These are phyloP conservation scores for Lacerta bilineata DNA, from an alignment of 2,797 vertebrate genomes.

Conservation along the genomic window DNA sequence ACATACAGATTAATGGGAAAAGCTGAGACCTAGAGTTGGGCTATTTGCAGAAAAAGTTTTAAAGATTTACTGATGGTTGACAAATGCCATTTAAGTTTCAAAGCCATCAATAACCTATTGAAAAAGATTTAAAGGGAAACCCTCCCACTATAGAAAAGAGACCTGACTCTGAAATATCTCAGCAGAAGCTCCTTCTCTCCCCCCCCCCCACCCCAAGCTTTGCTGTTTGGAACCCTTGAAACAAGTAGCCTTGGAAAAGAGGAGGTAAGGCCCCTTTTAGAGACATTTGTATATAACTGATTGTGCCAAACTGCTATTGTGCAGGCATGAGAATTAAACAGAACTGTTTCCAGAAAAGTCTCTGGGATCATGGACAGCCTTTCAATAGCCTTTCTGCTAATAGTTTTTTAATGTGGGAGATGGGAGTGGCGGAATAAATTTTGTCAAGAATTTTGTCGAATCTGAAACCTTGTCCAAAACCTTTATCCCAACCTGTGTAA, in stretches of 20 bases:
- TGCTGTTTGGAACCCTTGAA: conserved; percentile 68
- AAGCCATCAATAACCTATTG: conserved; percentile 81
- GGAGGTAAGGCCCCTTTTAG: conserved; percentile 60
- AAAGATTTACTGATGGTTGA: conserved; percentile 83
- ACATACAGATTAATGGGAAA: conserved; percentile 84
- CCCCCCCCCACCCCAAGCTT: conserved; percentile 46
- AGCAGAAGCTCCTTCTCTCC: conserved; percentile 61
- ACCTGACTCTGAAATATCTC: conserved; percentile 75
- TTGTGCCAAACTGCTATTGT: conserved; percentile 79
- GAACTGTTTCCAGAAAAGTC: conserved; percentile 74
- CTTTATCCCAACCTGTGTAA: conserved; percentile 41
- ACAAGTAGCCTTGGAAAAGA: conserved; percentile 76
- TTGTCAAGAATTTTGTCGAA: conserved; percentile 59
- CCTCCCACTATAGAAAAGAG: conserved; percentile 74
- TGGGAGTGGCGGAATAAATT: conserved; percentile 53
- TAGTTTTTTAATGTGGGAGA: conserved; percentile 73
- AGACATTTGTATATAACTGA: conserved; percentile 65
- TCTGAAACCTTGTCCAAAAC: conserved; percentile 55
- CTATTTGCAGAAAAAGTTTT: conserved; percentile 81
- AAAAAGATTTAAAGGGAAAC: conserved; percentile 81
- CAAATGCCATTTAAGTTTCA: conserved; percentile 85
- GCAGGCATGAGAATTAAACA: conserved; percentile 72
- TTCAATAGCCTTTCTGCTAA: conserved; percentile 70
- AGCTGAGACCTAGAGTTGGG: conserved; percentile 75
- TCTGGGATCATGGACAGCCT: conserved; percentile 65